phyloP scores from a whole-genome alignment of 2,797 vertebrate genomes.

The Coregonus sp. region DNA sequence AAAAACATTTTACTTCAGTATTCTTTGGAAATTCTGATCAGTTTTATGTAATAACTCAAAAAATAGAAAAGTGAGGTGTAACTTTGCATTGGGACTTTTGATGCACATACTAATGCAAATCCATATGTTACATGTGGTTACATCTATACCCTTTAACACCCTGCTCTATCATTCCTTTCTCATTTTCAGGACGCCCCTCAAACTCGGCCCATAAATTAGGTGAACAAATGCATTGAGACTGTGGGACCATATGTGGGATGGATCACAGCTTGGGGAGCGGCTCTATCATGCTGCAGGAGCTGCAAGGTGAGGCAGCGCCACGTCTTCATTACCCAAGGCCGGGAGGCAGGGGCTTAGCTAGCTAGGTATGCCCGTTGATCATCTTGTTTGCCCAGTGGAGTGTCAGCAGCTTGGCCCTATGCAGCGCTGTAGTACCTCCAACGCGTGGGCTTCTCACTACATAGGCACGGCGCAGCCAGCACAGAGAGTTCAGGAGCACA shows the following conservation, averaged over 20 bases:
- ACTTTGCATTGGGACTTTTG: too few species aligned
- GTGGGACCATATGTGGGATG: conserved; percentile 40
- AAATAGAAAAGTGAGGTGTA: too few species aligned
- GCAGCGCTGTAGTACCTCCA: background rate
- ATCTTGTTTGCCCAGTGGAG: background rate
- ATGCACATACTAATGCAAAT: too few species aligned
- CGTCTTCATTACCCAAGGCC: conserved; percentile 42
- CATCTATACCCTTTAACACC: background rate
- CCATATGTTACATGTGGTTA: too few species aligned
- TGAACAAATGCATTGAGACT: conserved; percentile 7
- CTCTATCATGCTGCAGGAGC: conserved; percentile 17
- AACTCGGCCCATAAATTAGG: background rate
- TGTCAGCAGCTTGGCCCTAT: background rate
- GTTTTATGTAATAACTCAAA: too few species aligned
- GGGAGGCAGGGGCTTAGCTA: background rate
- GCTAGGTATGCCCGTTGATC: conserved; percentile 10
- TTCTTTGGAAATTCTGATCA: too few species aligned
- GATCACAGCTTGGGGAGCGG: conserved; percentile 32
- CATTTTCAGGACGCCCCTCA: conserved; percentile 10
- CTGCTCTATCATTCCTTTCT: conserved; percentile 33
- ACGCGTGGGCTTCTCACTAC: background rate
- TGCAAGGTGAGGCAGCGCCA: conserved; percentile 25
- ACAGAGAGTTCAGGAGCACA: conserved; percentile 1
- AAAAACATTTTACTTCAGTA: too few species aligned
- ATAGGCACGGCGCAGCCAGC: background rate